These are phyloP conservation scores for Tetraneura akinire DNA, from an alignment of 1,140 invertebrate genomes.

Conservation along the genomic window DNA sequence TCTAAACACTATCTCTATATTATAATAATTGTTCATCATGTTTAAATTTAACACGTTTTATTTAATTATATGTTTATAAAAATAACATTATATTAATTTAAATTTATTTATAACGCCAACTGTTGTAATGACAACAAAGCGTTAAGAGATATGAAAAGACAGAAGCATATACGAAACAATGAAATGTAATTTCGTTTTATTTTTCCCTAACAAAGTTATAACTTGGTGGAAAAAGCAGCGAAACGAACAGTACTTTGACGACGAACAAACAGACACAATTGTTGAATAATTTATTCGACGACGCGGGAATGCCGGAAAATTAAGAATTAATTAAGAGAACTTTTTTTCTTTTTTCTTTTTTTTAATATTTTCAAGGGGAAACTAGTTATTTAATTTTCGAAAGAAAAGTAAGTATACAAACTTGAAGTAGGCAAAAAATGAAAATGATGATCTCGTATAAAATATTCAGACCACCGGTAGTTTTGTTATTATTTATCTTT, in stretches of 20 bases:
- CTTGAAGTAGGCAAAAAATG: background rate
- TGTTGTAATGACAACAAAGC: too few relatives aligned
- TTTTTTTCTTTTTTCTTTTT: constrained; percentile 11
- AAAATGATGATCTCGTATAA: background rate
- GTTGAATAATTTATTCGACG: constrained; percentile 35
- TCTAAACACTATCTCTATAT: too few relatives aligned
- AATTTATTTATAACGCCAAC: too few relatives aligned
- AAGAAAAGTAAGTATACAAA: background rate
- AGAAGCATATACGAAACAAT: background rate
- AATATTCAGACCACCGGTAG: background rate
- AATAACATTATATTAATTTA: too few relatives aligned
- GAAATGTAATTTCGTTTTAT: constrained; percentile 7
- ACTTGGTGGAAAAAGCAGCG: background rate
- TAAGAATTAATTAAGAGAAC: constrained; percentile 35
- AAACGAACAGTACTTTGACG: background rate
- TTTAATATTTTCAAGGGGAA: too few relatives aligned
- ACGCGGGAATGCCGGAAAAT: background rate
- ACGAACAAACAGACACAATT: constrained; percentile 33
- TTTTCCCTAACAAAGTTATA: constrained; percentile 35
- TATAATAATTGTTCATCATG: too few relatives aligned
- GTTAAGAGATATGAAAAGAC: background rate
- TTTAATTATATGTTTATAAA: too few relatives aligned
- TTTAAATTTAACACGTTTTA: too few relatives aligned
- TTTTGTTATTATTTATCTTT: constrained; percentile 20
- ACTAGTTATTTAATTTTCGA: background rate